A percentile compares a stretch with the other conserved stretches of the same genome.
phyloP scores from a whole-genome alignment of 2,888 invertebrate species.

The Uloborus plumipes region DNA sequence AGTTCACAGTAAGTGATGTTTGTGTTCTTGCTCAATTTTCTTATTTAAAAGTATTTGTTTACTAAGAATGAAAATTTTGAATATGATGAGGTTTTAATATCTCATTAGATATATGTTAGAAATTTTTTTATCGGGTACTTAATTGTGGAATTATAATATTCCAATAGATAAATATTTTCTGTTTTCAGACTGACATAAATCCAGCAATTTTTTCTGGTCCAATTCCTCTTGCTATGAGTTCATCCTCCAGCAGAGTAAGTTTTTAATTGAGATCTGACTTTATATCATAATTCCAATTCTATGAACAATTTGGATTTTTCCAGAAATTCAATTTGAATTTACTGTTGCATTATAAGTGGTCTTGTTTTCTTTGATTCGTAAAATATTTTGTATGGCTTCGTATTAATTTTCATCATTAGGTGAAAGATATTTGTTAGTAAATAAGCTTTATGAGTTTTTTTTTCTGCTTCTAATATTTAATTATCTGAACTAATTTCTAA shows the following conservation, averaged over 20 bases:
- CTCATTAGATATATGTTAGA: not conserved
- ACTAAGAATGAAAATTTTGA: not conserved
- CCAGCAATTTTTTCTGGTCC: slow-evolving; percentile 58
- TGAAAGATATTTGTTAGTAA: too few species aligned
- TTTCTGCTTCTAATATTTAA: too few species aligned
- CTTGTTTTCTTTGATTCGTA: not conserved
- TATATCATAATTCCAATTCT: not conserved
- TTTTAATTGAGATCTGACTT: not conserved
- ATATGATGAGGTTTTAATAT: not conserved
- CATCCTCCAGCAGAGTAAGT: slow-evolving; percentile 39
- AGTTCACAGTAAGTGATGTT: slow-evolving; percentile 51
- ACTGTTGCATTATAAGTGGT: not conserved
- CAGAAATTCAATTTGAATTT: not conserved
- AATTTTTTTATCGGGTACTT: not conserved
- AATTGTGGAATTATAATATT: not conserved
- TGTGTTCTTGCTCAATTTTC: not conserved
- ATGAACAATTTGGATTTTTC: not conserved
- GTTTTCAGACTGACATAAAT: slow-evolving; percentile 53
- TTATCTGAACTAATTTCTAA: too few species aligned
- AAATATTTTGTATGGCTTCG: not conserved
- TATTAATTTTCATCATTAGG: not conserved
- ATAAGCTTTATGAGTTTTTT: too few species aligned
- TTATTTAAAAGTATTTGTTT: too few species aligned
- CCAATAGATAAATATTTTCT: slow-evolving; percentile 8
- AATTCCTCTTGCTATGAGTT: slow-evolving; percentile 33